Evolutionary conservation across 2,888 invertebrate species (phyloP).

Genomic region (Clunio marinus): DNA sequence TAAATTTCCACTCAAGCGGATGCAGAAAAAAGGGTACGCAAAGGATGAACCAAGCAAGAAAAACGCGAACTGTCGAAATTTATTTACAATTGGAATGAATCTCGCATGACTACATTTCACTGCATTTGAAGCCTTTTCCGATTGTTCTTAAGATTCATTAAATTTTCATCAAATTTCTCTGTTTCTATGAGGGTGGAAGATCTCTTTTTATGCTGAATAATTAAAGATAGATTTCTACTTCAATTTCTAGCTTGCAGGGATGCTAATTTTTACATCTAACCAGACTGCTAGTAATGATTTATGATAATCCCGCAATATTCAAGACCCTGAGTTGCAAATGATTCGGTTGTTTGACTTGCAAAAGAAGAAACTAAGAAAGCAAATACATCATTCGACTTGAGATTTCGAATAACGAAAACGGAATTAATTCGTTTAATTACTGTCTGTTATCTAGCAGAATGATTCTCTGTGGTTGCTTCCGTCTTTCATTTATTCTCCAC

Average conservation of each 20-base stretch:
- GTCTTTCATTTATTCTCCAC: not conserved
- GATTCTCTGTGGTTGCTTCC: not conserved
- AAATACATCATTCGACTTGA: not conserved
- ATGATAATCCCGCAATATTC: not conserved
- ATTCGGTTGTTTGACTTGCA: too few species aligned
- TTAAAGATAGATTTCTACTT: slow-evolving; percentile 22
- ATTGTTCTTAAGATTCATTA: slow-evolving; percentile 32
- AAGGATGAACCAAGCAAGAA: not conserved
- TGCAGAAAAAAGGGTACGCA: slow-evolving; percentile 24
- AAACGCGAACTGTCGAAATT: not conserved
- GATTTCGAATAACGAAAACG: too few species aligned
- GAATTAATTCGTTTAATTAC: slow-evolving; percentile 21
- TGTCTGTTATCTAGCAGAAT: not conserved
- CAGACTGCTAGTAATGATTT: not conserved
- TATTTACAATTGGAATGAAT: slow-evolving; percentile 30
- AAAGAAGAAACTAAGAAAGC: not conserved
- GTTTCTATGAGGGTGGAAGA: slow-evolving; percentile 2
- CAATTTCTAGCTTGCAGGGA: not conserved
- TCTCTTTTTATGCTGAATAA: slow-evolving; percentile 35
- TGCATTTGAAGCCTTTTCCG: slow-evolving; percentile 27
- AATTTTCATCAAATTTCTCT: slow-evolving; percentile 35
- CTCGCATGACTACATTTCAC: slow-evolving; percentile 32
- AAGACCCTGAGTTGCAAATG: slow-evolving; percentile 3
- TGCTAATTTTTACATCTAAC: slow-evolving; percentile 9
- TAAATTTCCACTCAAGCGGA: slow-evolving; percentile 28